phyloP scores from a whole-genome alignment of 2,888 invertebrate species.

The Stramonita haemastoma region DNA sequence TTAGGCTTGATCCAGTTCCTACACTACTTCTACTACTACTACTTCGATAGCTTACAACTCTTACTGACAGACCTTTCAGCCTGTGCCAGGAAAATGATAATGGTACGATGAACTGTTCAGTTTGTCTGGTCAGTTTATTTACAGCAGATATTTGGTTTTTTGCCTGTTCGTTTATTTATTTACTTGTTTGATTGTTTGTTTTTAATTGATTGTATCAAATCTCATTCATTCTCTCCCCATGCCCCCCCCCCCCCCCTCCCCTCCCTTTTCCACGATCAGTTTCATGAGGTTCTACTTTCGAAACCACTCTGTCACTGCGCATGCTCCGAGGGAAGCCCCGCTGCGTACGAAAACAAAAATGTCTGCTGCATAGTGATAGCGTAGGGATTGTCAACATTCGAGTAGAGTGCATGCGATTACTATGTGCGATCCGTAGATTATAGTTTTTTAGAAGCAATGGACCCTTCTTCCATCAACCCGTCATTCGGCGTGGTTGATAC shows the following conservation, averaged over 20 bases:
- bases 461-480: constrained; percentile 18
- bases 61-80: too few species aligned
- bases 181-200: too few species aligned
- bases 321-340: constrained; percentile 49
- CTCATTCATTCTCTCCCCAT: neutral
- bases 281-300: neutral
- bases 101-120: too few species aligned
- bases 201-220: neutral
- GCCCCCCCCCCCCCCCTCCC: too few species aligned
- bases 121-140: too few species aligned
- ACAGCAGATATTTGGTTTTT: too few species aligned
- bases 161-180: too few species aligned
- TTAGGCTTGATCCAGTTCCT: too few species aligned
- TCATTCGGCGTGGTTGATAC: constrained; percentile 14
- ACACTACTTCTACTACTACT: too few species aligned
- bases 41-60: too few species aligned
- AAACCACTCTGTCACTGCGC: constrained; percentile 21
- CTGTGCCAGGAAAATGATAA: too few species aligned
- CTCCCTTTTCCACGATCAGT: neutral
- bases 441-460: neutral
- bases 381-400: neutral
- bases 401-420: neutral
- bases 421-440: neutral
- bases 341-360: constrained; percentile 50
- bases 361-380: constrained; percentile 13